These are phyloP conservation scores for Tachysurus vachellii DNA, from an alignment of 2,113 vertebrate genomes.

Conservation along the genomic window DNA sequence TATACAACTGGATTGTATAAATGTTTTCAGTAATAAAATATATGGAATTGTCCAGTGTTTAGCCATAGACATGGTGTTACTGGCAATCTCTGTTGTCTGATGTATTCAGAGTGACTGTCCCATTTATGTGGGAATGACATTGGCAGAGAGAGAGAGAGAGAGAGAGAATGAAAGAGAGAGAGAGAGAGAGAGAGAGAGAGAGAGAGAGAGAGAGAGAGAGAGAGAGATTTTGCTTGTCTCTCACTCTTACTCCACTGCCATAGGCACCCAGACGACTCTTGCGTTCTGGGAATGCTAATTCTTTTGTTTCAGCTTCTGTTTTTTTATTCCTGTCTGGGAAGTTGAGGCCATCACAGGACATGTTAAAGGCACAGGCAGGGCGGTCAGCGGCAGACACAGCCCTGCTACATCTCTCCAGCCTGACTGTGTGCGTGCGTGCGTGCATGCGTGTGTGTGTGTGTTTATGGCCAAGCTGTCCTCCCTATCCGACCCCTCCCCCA, in stretches of 20 bases:
- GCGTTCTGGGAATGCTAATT: constrained; percentile 54
- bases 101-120: constrained; percentile 19
- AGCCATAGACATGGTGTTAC: constrained; percentile 41
- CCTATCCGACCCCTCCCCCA: constrained; percentile 31
- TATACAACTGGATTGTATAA: background rate
- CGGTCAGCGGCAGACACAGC: constrained; percentile 18
- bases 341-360: constrained; percentile 46
- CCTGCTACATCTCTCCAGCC: background rate
- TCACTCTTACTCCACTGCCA: constrained; percentile 45
- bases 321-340: constrained; percentile 52
- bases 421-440: constrained; percentile 3
- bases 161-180: constrained; percentile 47
- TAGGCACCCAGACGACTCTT: constrained; percentile 47
- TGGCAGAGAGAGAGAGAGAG: constrained; percentile 39
- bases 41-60: background rate
- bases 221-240: constrained; percentile 35
- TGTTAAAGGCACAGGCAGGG: constrained; percentile 28
- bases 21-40: background rate
- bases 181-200: constrained; percentile 47
- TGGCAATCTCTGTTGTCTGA: constrained; percentile 27
- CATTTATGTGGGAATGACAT: constrained; percentile 47
- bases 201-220: constrained; percentile 47
- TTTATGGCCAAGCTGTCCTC: constrained; percentile 7
- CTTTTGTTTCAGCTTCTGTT: constrained; percentile 48
- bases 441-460: constrained; percentile 5